Conservation (phyloP, 2,888 invertebrate genomes). For the Hecatera dysodea region DNA sequence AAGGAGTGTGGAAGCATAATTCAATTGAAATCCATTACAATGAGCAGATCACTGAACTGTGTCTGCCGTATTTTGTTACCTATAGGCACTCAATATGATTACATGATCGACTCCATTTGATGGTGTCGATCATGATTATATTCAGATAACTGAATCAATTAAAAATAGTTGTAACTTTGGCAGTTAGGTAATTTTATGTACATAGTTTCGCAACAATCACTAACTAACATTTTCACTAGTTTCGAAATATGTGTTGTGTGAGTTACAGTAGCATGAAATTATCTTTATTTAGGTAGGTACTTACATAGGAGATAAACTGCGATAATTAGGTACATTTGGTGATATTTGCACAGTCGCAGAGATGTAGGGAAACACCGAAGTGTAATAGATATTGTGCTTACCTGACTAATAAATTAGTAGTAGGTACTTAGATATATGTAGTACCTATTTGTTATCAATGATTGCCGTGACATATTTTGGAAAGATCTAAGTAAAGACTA, state of each 20-base stretch:
- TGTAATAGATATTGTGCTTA: conserved; percentile 2
- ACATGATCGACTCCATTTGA: neutral
- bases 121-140: too few species aligned
- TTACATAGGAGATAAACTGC: conserved; percentile 41
- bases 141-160: neutral
- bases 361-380: conserved; percentile 17
- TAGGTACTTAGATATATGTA: too few species aligned
- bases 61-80: neutral
- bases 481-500: neutral
- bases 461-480: neutral
- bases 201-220: neutral
- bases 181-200: neutral
- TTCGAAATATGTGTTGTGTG: conserved; percentile 9
- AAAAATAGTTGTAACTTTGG: neutral
- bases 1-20: conserved; percentile 10
- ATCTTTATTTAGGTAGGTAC: conserved; percentile 56
- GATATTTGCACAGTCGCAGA: conserved; percentile 32
- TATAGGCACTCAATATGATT: neutral
- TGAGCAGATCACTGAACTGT: conserved; percentile 34
- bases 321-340: conserved; percentile 52
- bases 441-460: neutral
- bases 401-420: conserved; percentile 17
- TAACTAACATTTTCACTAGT: neutral
- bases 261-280: conserved; percentile 28
- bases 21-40: conserved; percentile 39